These are phyloP conservation scores for Rhipidura dahli DNA, from an alignment of 2,113 vertebrate genomes.

Conservation along the genomic window DNA sequence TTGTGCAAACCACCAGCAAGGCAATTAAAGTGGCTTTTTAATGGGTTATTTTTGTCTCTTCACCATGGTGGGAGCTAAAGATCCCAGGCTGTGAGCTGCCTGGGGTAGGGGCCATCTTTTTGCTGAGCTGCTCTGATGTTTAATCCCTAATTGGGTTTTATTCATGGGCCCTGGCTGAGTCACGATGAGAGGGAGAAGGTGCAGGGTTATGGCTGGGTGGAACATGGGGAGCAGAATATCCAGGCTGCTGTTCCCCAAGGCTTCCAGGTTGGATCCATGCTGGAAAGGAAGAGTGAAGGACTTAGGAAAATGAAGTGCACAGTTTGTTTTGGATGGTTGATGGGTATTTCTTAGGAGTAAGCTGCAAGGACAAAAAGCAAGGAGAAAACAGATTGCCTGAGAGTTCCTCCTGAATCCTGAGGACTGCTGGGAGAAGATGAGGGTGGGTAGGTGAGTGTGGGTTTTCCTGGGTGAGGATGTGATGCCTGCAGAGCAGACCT, in stretches of 20 bases:
- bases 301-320: not conserved
- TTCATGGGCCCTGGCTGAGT: not conserved
- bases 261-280: not conserved
- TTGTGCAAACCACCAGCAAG: not conserved
- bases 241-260: not conserved
- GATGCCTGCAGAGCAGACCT: not conserved
- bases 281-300: not conserved
- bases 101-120: not conserved
- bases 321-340: not conserved
- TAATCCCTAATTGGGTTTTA: not conserved
- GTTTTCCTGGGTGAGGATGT: not conserved
- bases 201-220: fast-evolving
- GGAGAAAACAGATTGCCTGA: not conserved
- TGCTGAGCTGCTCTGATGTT: not conserved
- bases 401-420: not conserved
- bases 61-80: not conserved
- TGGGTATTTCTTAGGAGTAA: not conserved
- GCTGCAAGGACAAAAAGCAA: not conserved
- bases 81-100: not conserved
- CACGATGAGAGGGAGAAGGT: fast-evolving
- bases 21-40: not conserved
- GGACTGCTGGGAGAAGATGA: not conserved
- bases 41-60: not conserved
- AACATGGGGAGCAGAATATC: not conserved
- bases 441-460: fast-evolving